Evolutionary conservation across 2,888 invertebrate species (phyloP), one percentile per base, ranked within the genome.

Genomic region (Agonopterix arenella): DNA sequence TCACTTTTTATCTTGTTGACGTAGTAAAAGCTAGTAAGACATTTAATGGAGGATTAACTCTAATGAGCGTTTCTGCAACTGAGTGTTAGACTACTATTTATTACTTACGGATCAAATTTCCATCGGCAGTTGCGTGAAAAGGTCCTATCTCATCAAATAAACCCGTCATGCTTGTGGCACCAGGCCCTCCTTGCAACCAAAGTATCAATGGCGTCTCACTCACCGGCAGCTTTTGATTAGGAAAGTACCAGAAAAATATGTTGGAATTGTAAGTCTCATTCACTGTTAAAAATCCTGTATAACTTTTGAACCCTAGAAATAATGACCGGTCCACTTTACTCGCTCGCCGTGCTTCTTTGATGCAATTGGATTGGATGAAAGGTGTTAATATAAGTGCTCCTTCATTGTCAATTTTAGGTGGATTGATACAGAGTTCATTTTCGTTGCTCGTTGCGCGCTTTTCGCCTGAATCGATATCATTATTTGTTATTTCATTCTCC

Each of bases 171-270:
- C 94, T 93, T 0, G 95, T 94, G 0, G 91, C 93, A 0, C 92
- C 97, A 0, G 97, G 97, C 0, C 97, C 97, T 7, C 97, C 97
- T 90, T 97, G 94, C n/a, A 97, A 84, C 97, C 97, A 97, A 54
- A 97, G 92, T 8, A 96, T 90, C 66, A 96, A 86, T 0, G 97
- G 97, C 11, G 73, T 83, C 36, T 78, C 73, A 36, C 70, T 73
- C 18, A 78, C 70, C 0, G 83, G 80, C 62, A 88, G 83, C 5
- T 73, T 64, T 44, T 70, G 56, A 40, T 40, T n/a, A 0, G 95
- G 95, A 66, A 96, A 95, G 68, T 94, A 96, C 96, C 96, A 96
- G 80, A 96, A 96, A 80, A 95, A 96, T 66, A 94, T 75, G 70
- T 96, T 95, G 1, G 95, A 94, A 64, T 93, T 90, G 64, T 89